phyloP scores from a whole-genome alignment of 2,113 vertebrate genomes.

The Mustela nigripes region DNA sequence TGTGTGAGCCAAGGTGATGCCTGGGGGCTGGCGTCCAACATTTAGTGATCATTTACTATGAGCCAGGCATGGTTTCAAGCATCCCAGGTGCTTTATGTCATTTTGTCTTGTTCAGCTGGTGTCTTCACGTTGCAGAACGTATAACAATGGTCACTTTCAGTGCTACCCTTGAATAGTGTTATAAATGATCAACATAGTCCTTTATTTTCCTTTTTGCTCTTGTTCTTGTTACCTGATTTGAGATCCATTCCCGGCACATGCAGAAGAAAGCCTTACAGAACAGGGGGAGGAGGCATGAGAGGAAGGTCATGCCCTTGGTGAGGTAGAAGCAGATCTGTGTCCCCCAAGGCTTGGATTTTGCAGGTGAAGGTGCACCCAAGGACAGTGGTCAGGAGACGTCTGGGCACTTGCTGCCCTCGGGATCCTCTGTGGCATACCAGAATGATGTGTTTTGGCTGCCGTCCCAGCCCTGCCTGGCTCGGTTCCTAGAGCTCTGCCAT shows the following conservation, averaged over 20 bases:
- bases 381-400: no score
- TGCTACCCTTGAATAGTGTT: not conserved
- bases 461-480: no score
- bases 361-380: no score
- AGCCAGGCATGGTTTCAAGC: not conserved
- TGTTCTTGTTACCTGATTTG: not conserved
- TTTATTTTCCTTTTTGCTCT: not conserved
- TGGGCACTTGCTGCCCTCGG: no score
- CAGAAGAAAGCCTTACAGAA: not conserved
- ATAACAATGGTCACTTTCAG: not conserved
- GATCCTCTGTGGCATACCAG: no score
- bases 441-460: no score
- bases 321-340: not conserved
- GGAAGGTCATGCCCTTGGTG: not conserved
- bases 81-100: not conserved
- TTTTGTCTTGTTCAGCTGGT: not conserved
- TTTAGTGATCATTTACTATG: not conserved
- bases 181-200: not conserved
- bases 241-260: not conserved
- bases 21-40: not conserved
- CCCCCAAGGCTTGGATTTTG: no score
- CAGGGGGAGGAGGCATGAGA: not conserved
- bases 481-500: no score
- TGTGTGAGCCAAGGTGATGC: not conserved
- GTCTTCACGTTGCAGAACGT: not conserved